Conservation (phyloP, 2,888 invertebrate genomes). For the Hemicrepidius hirtus region DNA sequence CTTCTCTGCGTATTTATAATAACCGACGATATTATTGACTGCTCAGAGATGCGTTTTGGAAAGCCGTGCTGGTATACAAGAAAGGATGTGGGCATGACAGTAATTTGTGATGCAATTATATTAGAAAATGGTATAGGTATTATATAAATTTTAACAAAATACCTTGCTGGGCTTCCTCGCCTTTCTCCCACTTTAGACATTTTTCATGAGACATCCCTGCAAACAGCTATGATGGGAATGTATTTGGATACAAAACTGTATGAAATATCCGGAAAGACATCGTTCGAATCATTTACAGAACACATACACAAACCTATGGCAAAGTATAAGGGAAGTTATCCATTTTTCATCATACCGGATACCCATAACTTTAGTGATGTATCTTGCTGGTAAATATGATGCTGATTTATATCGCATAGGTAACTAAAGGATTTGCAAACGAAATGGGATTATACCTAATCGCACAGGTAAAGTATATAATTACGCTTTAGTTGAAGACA, state of each 20-base stretch:
- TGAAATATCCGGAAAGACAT: constrained; percentile 74
- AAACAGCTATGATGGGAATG: constrained; percentile 86
- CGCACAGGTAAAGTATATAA: constrained; percentile 80
- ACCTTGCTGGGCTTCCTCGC: constrained; percentile 84
- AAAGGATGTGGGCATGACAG: constrained; percentile 82
- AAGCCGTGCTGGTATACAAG: constrained; percentile 92
- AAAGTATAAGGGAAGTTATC: constrained; percentile 94
- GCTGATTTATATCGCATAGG: constrained; percentile 87
- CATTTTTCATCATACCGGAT: constrained; percentile 95
- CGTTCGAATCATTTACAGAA: constrained; percentile 85
- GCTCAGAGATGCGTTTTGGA: constrained; percentile 87
- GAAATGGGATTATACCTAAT: constrained; percentile 98
- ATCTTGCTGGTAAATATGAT: constrained; percentile 86
- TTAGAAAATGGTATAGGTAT: constrained; percentile 86
- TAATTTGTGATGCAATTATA: constrained; percentile 90
- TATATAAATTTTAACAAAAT: constrained; percentile 80
- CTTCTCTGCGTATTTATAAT: constrained; percentile 80
- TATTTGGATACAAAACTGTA: constrained; percentile 83
- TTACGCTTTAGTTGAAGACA: constrained; percentile 67
- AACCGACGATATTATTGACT: constrained; percentile 94
- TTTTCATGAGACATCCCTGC: constrained; percentile 86
- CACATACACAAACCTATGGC: constrained; percentile 90
- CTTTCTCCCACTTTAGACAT: constrained; percentile 87
- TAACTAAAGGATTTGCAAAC: constrained; percentile 87
- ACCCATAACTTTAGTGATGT: constrained; percentile 91